Evolutionary conservation across 1,140 invertebrate genomes (phyloP).

Genomic region (Phthorimaea operculella): DNA sequence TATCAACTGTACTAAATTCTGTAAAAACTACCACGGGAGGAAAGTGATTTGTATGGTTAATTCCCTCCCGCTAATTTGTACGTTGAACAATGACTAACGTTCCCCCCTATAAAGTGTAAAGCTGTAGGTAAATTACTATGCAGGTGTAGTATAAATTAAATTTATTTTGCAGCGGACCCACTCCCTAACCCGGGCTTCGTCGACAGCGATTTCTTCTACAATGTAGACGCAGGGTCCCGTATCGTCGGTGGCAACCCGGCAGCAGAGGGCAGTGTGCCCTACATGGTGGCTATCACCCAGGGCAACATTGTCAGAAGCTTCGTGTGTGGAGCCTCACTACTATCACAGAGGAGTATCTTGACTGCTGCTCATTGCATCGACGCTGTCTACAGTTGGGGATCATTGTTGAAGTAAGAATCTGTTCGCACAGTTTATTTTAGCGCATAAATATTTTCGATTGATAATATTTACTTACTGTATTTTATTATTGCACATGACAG

Average conservation of each 20-base stretch:
- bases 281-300: slow-evolving; percentile 32
- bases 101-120: too few relatives aligned
- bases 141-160: too few relatives aligned
- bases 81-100: too few relatives aligned
- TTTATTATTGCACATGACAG: too few relatives aligned
- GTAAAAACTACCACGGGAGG: too few relatives aligned
- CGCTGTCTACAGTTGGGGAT: slow-evolving; percentile 17
- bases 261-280: slow-evolving; percentile 20
- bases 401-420: slow-evolving; percentile 23
- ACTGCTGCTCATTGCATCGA: slow-evolving; percentile 42
- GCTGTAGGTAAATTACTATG: too few relatives aligned
- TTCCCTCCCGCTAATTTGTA: too few relatives aligned
- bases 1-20: too few relatives aligned
- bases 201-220: neutral
- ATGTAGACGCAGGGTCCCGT: slow-evolving; percentile 8
- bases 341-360: slow-evolving; percentile 20
- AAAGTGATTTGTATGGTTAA: too few relatives aligned
- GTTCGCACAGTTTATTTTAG: too few relatives aligned
- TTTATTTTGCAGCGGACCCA: neutral
- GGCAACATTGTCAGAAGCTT: slow-evolving; percentile 18
- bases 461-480: too few relatives aligned
- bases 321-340: slow-evolving; percentile 35
- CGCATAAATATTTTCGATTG: too few relatives aligned
- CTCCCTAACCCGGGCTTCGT: neutral
- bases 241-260: slow-evolving; percentile 40